Evolutionary conservation across 1,140 invertebrate genomes (phyloP), one percentile per base, ranked within the genome.

Genomic region (Aphidius gifuensis): DNA sequence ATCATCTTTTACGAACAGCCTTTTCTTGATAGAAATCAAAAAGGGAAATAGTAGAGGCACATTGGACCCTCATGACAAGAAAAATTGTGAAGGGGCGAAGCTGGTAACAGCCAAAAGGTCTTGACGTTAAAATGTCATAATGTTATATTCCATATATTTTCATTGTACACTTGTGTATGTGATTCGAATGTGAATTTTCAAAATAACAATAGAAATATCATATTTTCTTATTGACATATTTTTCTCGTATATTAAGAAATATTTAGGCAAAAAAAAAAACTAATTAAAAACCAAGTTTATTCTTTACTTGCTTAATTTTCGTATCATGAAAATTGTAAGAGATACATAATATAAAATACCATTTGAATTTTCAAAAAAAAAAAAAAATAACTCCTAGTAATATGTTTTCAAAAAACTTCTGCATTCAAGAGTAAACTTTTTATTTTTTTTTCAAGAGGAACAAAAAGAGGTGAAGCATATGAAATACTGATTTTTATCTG

Each of bases 151-250:
- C 42, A 32, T 32, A 32, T 32, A 32, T 32, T 32, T 32, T 32
- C 23, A 2, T 32, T 32, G 23, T 32, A 32, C 23, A 32, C 23
- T 32, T 42, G 21, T 50, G 57, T 51, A 53, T 66, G 64, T 66
- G 59, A 64, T 55, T 61, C 60, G 60, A 66, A 64, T 66, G 59
- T 57, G 57, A 68, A 68, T 60, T 51, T 53, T 53, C 60, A 6
- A 45, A 45, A 61, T 49, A 60, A 55, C 64, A 68, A 68, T 66
- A 48, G 59, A 68, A 66, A 66, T 66, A 59, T 62, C 38, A 63
- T 58, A 64, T 66, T 56, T 62, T 40, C 43, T 47, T 50, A 44
- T 60, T 47, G 21, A 9, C 23, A 55, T 40, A 16, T 62, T 51
- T 51, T 64, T 21, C 46, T 11, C 44, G 51, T 55, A 32, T 32